Percentiles rank a stretch among this genome's conserved stretches.
phyloP scores from a whole-genome alignment of 2,888 invertebrate species.

The Ligdia adustata region DNA sequence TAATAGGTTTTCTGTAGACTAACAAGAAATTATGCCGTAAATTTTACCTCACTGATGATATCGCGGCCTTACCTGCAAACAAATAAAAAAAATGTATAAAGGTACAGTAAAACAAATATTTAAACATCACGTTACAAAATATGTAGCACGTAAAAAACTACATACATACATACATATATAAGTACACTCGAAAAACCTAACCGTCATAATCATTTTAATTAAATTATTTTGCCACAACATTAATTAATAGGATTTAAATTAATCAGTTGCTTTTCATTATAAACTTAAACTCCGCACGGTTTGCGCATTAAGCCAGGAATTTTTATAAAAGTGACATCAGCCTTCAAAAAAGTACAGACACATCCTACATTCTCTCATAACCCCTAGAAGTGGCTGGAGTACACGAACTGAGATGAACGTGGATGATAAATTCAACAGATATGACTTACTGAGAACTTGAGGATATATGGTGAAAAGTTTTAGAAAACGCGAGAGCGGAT shows the following conservation, averaged over 20 bases:
- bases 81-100: slow-evolving; percentile 39
- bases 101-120: slow-evolving; percentile 31
- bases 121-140: no score
- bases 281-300: neutral
- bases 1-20: slow-evolving; percentile 22
- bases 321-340: slow-evolving; percentile 17
- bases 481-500: slow-evolving; percentile 36
- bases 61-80: slow-evolving; percentile 52
- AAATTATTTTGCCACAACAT: no score
- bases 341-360: slow-evolving; percentile 10
- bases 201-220: no score
- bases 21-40: slow-evolving; percentile 41
- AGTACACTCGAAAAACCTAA: no score
- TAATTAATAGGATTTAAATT: no score
- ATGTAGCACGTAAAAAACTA: no score
- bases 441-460: slow-evolving; percentile 71
- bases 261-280: no score
- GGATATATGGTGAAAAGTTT: slow-evolving; percentile 34
- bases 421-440: slow-evolving; percentile 70
- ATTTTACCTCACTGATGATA: slow-evolving; percentile 43
- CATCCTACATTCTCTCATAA: slow-evolving; percentile 53
- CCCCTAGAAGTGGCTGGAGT: slow-evolving; percentile 44
- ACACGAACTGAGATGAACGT: slow-evolving; percentile 77
- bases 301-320: neutral
- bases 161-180: no score